phyloP scores from a whole-genome alignment of 2,888 invertebrate species.

The Brachypterus glaber region DNA sequence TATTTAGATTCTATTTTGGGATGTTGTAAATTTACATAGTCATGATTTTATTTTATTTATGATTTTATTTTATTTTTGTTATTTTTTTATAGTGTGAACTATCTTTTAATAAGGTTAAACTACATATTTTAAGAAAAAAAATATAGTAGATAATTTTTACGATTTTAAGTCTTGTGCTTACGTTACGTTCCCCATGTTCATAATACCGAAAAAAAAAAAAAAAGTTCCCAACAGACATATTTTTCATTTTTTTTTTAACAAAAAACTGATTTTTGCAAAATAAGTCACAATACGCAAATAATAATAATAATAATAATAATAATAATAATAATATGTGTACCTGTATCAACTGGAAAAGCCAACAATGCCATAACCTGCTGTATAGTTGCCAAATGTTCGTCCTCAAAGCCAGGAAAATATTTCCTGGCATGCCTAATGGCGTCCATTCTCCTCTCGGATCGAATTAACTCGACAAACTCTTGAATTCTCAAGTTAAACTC shows the following conservation, averaged over 20 bases:
- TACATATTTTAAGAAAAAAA: too few species aligned
- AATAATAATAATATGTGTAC: too few species aligned
- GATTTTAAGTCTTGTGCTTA: too few species aligned
- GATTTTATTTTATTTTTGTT: too few species aligned
- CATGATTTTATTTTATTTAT: too few species aligned
- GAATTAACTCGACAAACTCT: constrained; percentile 93
- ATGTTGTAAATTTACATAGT: too few species aligned
- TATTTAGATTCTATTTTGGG: too few species aligned
- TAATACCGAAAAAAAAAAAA: constrained; percentile 5
- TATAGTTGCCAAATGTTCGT: constrained; percentile 76
- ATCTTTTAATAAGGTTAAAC: too few species aligned
- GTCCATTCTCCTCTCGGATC: constrained; percentile 74
- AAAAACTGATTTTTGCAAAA: constrained; percentile 2
- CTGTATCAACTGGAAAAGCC: constrained; percentile 80
- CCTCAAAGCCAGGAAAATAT: constrained; percentile 80
- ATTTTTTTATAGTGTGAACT: too few species aligned
- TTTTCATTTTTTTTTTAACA: constrained; percentile 3
- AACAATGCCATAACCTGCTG: constrained; percentile 93
- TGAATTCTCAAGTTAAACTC: constrained; percentile 90
- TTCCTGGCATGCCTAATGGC: constrained; percentile 93
- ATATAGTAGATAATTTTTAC: too few species aligned
- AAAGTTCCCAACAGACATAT: constrained; percentile 9
- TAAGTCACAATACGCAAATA: too few species aligned
- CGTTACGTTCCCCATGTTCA: neutral
- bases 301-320: too few species aligned